Base-by-base conservation (phyloP, 1,140 invertebrate species). In the Leptinotarsa texana region DNA sequence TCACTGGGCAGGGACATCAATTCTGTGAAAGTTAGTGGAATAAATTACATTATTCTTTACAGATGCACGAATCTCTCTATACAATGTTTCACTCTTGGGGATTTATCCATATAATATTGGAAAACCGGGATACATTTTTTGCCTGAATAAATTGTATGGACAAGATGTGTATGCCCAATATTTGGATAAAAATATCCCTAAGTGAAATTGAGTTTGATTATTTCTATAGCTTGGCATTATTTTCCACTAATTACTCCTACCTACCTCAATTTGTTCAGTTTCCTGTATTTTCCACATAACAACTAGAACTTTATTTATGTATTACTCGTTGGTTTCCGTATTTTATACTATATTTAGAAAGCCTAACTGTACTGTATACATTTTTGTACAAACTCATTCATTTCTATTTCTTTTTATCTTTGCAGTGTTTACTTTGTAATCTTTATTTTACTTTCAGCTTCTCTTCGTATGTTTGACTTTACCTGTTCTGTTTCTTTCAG, bases 11-110 rank as follows among this genome's bases (percentile, higher is more conserved):
- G 84, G 90, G 91, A 75, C 86, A 89, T 79, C 88, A 88, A 24
- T 87, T 90, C 82, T 93, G 92, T 87, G 91, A 94, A 88, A 95
- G 94, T 94, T 91, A 94, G 91, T 91, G 65, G 21, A 73, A 33
- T 24, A 8, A 65, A 18, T 21, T 22, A 65, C 21, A 18, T 65
- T 65, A 65, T 65, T 21, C n/a, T 65, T 24, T 17, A 13, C 13
- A 22, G 21, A 65, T 65, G 21, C 21, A 24, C 63, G 63, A 22
- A 17, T 65, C 11, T 21, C 27, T 33, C 6, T 65, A 2, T 8
- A 22, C 21, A 21, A 22, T 4, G 63, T 65, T 57, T 18, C 51
- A 57, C 17, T 18, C 13, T 17, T 18, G 51, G 51, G 51, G 8
- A 42, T 11, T 42, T 42, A 42, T 42, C 33, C 33, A 42, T 42